Base-by-base conservation (phyloP, 2,888 invertebrate genomes). In the Myathropa florea region DNA sequence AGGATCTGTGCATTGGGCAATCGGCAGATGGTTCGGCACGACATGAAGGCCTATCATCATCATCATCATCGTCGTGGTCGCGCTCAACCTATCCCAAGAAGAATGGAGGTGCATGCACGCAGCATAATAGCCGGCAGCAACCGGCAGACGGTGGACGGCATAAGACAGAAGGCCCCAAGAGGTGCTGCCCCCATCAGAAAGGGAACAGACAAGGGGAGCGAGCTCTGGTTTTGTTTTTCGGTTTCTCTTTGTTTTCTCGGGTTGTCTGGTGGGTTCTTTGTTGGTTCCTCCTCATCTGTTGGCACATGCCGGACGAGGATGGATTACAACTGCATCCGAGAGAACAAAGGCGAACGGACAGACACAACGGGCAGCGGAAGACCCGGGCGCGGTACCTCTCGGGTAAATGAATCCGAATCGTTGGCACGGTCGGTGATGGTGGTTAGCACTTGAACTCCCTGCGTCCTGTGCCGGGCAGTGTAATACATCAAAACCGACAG, bases 271-370 rank as follows among this genome's bases (percentile, higher is more conserved):
- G 57, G 23, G 63, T 64, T 57, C 59, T 79, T 81, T 65, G 64
- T 80, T 70, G 61, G 46, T 67, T 75, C 60, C 61, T 80, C 71
- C 61, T 80, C 75, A 76, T 84, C 71, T 84, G 80, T 84, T 80
- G 81, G 77, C 85, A 84, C 81, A 84, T 81, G 76, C 61, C 53
- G 80, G 46, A 4, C 30, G 33, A 9, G 67, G 61, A 72, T 81
- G 68, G 59, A 65, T 67, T 60, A 71, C 80, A 75, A 68, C 79
- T 83, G 83, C 83, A 79, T 79, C 33, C 23, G 46, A 46, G 12
- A 1, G 70, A 71, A 80, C 64, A 79, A 83, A 79, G 70, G 36
- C 77, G 67, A 63, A 68, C 63, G n/a, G 18, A 72, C 24, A n/a
- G n/a, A n/a, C n/a, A n/a, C n/a, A n/a, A 24, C n/a, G 33, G 36